Evolutionary conservation across 2,113 vertebrate genomes (phyloP), one percentile per base, ranked within the genome.

Genomic region (Cavia porcellus): DNA sequence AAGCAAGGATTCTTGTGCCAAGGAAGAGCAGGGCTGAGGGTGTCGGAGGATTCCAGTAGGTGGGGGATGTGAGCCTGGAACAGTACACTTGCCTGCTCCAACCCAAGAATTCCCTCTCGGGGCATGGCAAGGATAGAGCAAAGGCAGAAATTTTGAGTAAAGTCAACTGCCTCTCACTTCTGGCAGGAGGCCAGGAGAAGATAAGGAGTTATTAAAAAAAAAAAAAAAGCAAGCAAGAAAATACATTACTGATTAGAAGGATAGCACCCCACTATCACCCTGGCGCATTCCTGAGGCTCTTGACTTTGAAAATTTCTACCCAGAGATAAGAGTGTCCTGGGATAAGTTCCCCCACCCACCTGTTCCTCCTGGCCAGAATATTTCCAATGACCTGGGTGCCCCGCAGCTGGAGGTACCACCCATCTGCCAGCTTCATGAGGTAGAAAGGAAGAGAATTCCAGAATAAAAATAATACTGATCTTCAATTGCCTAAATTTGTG

Each of bases 191-290:
- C 96, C 97, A 95, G 86, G 10, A 79, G 47, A 84, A 90, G 94
- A 90, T 86, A 97, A 95, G 59, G 22, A 1, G 30, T 91, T 87
- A 79, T 86, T 14, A 1, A 42, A 61, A 25, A 83, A 57, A 50
- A 13, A 38, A 74, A 75, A 55, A 93, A 55, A 57, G 52, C 9
- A 42, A 85, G 66, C 32, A 32, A 95, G 88, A 95, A 97, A 96
- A 89, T 22, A 55, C 64, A 88, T 25, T 92, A n/a, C 59, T 96
- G 87, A 97, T 96, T 93, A 94, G 94, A 70, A 97, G 47, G 84
- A 74, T 10, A 61, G 68, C 35, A 55, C 50, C 70, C 64, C 55
- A 75, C 52, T 47, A 79, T 55, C 86, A 45, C 25, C 66, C 83
- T 66, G 30, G 87, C 75, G 35, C 94, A 96, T 97, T 97, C 95